phyloP scores from a whole-genome alignment of 1,140 invertebrate species.

The Meloidogyne floridensis region DNA sequence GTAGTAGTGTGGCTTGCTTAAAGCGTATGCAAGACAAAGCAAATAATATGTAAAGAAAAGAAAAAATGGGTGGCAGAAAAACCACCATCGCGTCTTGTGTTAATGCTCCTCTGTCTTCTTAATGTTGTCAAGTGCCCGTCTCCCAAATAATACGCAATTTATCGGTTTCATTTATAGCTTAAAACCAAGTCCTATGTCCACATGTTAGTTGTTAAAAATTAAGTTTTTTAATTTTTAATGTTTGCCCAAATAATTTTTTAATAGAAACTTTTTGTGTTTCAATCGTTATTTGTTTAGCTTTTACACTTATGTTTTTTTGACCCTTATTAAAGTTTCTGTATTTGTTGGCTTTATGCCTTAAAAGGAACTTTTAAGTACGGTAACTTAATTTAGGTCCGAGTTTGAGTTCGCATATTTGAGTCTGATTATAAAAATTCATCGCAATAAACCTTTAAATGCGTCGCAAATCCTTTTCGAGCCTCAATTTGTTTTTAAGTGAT shows the following conservation, averaged over 20 bases:
- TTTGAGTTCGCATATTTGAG: too few species aligned
- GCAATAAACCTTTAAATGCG: too few species aligned
- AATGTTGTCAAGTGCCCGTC: neutral
- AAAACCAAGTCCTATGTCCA: neutral
- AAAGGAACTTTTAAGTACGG: too few species aligned
- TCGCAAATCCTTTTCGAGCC: too few species aligned
- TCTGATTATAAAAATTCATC: too few species aligned
- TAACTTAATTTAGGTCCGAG: too few species aligned
- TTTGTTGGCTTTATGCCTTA: too few species aligned
- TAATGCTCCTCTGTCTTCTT: neutral
- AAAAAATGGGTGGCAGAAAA: slow-evolving; percentile 8
- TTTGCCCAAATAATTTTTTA: neutral
- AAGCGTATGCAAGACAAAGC: slow-evolving; percentile 5
- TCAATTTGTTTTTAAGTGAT: too few species aligned
- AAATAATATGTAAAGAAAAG: neutral
- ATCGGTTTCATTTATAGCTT: neutral
- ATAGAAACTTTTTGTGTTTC: too few species aligned
- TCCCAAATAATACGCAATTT: slow-evolving; percentile 7
- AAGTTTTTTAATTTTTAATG: neutral
- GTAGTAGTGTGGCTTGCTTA: neutral
- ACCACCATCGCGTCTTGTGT: neutral
- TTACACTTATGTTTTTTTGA: too few species aligned
- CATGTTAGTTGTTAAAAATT: neutral
- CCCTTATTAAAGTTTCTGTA: too few species aligned
- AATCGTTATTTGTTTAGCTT: too few species aligned